These are phyloP conservation scores for Liodrosophila aerea DNA, from an alignment of 2,888 invertebrate genomes.

Conservation along the genomic window DNA sequence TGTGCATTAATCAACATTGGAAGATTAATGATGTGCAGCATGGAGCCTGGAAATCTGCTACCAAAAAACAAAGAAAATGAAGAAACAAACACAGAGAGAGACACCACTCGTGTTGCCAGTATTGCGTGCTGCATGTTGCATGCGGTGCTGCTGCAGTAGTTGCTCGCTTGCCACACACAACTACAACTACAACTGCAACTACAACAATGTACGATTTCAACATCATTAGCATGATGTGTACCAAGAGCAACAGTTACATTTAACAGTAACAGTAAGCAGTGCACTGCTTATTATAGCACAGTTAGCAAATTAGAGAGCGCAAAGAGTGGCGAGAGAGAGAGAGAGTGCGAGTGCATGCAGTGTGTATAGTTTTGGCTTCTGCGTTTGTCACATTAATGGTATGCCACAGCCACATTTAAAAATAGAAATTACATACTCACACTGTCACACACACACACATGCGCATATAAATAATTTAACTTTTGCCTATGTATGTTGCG, in stretches of 20 bases:
- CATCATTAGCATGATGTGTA: conserved; percentile 62
- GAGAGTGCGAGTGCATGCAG: conserved; percentile 17
- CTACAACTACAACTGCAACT: conserved; percentile 7
- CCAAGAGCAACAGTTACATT: conserved; percentile 33
- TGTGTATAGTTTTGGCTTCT: conserved; percentile 31
- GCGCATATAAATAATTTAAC: background rate
- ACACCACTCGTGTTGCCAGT: too few species aligned
- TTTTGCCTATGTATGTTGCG: conserved; percentile 20
- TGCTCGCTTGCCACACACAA: conserved; percentile 36
- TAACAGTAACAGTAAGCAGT: conserved; percentile 41
- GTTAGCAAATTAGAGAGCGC: conserved; percentile 19
- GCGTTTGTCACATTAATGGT: conserved; percentile 19
- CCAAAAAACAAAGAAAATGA: conserved; percentile 28
- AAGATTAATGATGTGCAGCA: conserved; percentile 74
- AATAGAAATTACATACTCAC: conserved; percentile 59
- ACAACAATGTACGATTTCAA: conserved; percentile 50
- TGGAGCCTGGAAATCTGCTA: conserved; percentile 28
- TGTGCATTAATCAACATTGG: conserved; percentile 64
- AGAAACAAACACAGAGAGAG: conserved; percentile 19
- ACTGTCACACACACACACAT: conserved; percentile 30
- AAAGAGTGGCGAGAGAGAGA: background rate
- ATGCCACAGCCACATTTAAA: conserved; percentile 39
- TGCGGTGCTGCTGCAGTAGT: conserved; percentile 32
- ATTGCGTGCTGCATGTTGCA: conserved; percentile 61
- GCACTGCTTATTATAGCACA: conserved; percentile 48